Percentiles rank a stretch among this genome's conserved stretches.
Conservation (phyloP, 2,113 vertebrate species). For the Mungos mungo region DNA sequence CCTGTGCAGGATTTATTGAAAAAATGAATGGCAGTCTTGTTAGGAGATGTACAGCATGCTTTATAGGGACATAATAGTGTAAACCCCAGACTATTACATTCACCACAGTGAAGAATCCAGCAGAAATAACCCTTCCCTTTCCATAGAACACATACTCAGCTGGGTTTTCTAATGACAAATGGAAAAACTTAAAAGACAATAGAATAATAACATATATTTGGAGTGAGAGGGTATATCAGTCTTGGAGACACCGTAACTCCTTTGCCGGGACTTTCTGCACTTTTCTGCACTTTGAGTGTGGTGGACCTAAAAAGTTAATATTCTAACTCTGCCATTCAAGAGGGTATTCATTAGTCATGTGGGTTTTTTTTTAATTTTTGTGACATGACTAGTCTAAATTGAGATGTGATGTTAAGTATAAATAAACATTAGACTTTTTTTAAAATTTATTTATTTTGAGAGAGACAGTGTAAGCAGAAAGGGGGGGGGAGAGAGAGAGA, state of each 20-base stretch:
- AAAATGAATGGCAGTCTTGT: slow-evolving; percentile 89
- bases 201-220: neutral
- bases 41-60: slow-evolving; percentile 81
- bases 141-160: neutral
- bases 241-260: neutral
- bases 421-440: neutral
- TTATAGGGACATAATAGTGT: slow-evolving; percentile 68
- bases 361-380: neutral
- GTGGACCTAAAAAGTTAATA: neutral
- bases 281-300: neutral
- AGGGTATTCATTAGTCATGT: neutral
- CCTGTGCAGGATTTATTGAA: slow-evolving; percentile 84
- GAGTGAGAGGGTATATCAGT: neutral
- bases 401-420: neutral
- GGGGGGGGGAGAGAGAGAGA: too few relatives aligned
- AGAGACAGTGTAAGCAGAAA: too few relatives aligned
- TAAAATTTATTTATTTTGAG: too few relatives aligned
- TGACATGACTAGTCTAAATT: neutral
- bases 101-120: slow-evolving; percentile 31
- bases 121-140: slow-evolving; percentile 68
- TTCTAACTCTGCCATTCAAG: neutral
- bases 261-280: neutral
- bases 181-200: neutral
- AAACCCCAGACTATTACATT: slow-evolving; percentile 69
- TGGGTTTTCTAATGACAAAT: slow-evolving; percentile 40